Evolutionary conservation across 1,140 invertebrate species (phyloP).

Genomic region (Sitodiplosis mosellana): DNA sequence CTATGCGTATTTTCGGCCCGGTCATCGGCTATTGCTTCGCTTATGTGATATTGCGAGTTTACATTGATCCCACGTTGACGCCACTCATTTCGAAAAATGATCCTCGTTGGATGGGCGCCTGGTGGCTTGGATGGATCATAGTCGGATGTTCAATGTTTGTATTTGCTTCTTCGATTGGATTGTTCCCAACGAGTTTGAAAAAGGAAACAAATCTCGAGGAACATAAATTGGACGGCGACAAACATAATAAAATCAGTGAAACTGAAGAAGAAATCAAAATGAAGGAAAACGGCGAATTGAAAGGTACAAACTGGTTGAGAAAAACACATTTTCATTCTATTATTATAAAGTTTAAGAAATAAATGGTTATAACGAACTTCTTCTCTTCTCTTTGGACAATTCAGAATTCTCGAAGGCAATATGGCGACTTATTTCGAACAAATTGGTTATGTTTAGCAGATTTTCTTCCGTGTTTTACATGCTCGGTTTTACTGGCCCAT

Average conservation of each 20-base stretch:
- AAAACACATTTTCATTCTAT: no score
- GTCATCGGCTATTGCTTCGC: conserved; percentile 19
- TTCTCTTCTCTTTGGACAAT: conserved; percentile 5
- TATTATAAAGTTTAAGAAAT: not conserved
- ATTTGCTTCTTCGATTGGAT: conserved; percentile 33
- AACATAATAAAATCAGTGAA: not conserved
- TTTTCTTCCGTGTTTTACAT: conserved; percentile 38
- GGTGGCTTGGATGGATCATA: conserved; percentile 50
- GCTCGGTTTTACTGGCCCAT: conserved; percentile 43
- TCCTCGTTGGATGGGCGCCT: conserved; percentile 44
- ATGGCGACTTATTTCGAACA: conserved; percentile 36
- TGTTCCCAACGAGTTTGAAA: conserved; percentile 36
- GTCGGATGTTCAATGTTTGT: conserved; percentile 33
- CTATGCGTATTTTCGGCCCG: conserved; percentile 21
- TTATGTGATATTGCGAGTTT: conserved; percentile 39
- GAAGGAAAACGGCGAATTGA: not conserved
- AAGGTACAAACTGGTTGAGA: no score
- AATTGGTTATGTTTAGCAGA: conserved; percentile 37
- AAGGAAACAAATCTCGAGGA: not conserved
- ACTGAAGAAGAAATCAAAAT: not conserved
- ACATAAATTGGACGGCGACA: not conserved
- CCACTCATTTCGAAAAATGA: conserved; percentile 40
- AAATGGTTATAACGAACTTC: no score
- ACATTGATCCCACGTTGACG: conserved; percentile 40
- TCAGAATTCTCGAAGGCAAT: conserved; percentile 35